Base-by-base conservation (phyloP, 2,113 vertebrate species). In the Antidorcas marsupialis region DNA sequence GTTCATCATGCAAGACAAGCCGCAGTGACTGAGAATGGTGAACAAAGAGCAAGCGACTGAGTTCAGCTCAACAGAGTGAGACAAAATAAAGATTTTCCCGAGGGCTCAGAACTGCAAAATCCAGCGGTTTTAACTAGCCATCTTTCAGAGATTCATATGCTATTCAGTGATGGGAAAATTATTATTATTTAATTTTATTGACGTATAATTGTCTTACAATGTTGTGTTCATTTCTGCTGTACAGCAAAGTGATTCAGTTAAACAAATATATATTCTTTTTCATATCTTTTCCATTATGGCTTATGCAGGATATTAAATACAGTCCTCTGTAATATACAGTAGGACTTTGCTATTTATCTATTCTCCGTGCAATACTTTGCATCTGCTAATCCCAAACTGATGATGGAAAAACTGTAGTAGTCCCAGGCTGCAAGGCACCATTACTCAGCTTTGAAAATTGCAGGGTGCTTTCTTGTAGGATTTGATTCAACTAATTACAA, bases 401-500 rank as follows among this genome's bases (percentile, higher is more conserved):
- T 47, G 45, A 47, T 55, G 50, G 62, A n/a, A 87, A 96, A 83
- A 71, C 30, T 9, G 84, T n/a, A 87, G 84, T n/a, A 87, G 7
- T 55, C 57, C 27, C 50, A 84, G n/a, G 39, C 3, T 89, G 28
- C 76, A 50, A 50, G 12, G 30, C 43, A 91, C 6, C 36, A 82
- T 81, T 52, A 64, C 43, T 84, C n/a, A 53, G 62, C 23, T 81
- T 93, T 91, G 52, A 91, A 82, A 95, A 92, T 7, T 89, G 28
- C 39, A 85, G 47, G 16, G 36, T 67, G 17, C 33, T 92, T 96
- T 94, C 81, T 88, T 96, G 23, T 9, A 96, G 25, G 57, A 92
- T 96, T 95, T 97, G 59, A 25, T 62, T 94, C 88, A 93, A 78
- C 19, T 87, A 94, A 95, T 7, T 57, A 36, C 53, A 95, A 60